A percentile compares a stretch with the other conserved stretches of the same genome.
Conservation (phyloP, 2,888 invertebrate species). For the Euplexia lucipara region DNA sequence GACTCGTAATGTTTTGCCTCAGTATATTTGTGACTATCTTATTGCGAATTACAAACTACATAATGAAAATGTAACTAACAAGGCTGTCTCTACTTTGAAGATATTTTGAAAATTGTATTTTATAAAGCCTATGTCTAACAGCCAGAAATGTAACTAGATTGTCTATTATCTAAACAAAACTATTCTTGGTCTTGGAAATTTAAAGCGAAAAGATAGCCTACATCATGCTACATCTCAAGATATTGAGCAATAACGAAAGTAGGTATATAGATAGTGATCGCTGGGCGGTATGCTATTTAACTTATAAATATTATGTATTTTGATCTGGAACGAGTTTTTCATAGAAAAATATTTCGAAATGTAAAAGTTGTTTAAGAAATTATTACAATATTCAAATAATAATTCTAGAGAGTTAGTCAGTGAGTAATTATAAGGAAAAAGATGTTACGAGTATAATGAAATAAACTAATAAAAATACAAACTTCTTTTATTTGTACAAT, state of each 20-base stretch:
- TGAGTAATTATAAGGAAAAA: constrained; percentile 87
- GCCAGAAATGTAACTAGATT: constrained; percentile 67
- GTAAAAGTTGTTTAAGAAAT: constrained; percentile 87
- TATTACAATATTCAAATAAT: constrained; percentile 89
- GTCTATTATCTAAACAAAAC: constrained; percentile 59
- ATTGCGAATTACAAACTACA: constrained; percentile 59
- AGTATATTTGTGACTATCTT: constrained; percentile 61
- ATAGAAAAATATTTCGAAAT: constrained; percentile 83
- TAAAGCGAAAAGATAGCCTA: constrained; percentile 51
- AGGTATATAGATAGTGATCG: constrained; percentile 63
- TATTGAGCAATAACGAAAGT: constrained; percentile 68
- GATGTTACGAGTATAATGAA: constrained; percentile 90
- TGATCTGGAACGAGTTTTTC: constrained; percentile 85
- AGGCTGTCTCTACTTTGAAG: constrained; percentile 73
- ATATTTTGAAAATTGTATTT: constrained; percentile 73
- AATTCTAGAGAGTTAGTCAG: constrained; percentile 89
- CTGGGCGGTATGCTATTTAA: constrained; percentile 67
- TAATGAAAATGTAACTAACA: constrained; percentile 69
- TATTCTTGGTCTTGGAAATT: constrained; percentile 51
- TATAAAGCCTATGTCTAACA: constrained; percentile 68
- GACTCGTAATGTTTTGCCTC: constrained; percentile 68
- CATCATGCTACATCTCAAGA: constrained; percentile 58
- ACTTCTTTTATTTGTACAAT: constrained; percentile 30
- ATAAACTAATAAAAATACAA: constrained; percentile 81
- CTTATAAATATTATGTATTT: constrained; percentile 75